A percentile compares a stretch with the other conserved stretches of the same genome.
Conservation (phyloP, 2,888 invertebrate genomes). For the Caenorhabditis sp. region DNA sequence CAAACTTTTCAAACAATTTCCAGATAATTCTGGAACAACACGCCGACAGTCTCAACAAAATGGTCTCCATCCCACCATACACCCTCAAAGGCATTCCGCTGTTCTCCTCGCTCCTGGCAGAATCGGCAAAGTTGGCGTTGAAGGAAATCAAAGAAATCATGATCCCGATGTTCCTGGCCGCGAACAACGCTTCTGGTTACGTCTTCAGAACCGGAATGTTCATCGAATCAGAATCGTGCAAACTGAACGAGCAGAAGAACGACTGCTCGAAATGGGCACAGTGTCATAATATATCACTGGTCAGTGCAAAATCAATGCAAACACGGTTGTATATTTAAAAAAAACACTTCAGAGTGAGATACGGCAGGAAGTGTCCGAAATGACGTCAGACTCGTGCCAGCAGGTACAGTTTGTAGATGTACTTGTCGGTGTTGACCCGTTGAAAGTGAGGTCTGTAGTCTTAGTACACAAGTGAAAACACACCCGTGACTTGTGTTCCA, state of each 20-base stretch:
- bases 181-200: constrained; percentile 3
- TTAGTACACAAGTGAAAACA: not conserved
- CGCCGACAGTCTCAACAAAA: not conserved
- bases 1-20: not conserved
- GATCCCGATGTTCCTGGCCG: not conserved
- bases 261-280: constrained; percentile 51
- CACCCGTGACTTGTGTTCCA: constrained; percentile 12
- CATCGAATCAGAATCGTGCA: constrained; percentile 40
- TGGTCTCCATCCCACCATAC: constrained; percentile 29
- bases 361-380: constrained; percentile 1
- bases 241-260: constrained; percentile 50
- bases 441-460: constrained; percentile 39
- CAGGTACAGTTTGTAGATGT: constrained; percentile 50
- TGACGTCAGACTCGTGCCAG: constrained; percentile 28
- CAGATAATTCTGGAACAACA: not conserved
- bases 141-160: constrained; percentile 5
- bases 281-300: constrained; percentile 50
- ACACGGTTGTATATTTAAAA: no score
- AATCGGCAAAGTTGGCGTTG: not conserved
- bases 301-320: not conserved
- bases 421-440: constrained; percentile 38
- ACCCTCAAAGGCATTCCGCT: constrained; percentile 24
- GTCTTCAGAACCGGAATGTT: constrained; percentile 46
- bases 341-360: constrained; percentile 2
- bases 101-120: constrained; percentile 21